Evolutionary conservation across 2,888 invertebrate genomes (phyloP).

Genomic region (Leptinotarsa rubiginosa): DNA sequence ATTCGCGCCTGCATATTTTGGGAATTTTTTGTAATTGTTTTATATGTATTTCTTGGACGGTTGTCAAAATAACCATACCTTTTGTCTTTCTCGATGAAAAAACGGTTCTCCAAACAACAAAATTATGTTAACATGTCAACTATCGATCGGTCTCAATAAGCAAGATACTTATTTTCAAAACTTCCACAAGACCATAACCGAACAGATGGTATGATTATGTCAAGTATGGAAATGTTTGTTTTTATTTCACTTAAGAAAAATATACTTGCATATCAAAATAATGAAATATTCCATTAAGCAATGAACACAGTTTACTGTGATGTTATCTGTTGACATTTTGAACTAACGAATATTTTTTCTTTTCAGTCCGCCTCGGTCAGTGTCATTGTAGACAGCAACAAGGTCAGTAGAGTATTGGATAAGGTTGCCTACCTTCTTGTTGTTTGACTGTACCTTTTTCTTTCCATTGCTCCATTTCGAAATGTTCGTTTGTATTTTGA

Average conservation of each 20-base stretch:
- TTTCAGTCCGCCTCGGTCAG: slow-evolving; percentile 62
- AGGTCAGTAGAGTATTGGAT: slow-evolving; percentile 61
- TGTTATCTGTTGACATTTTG: neutral
- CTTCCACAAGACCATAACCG: no score
- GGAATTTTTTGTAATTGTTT: no score
- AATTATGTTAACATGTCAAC: no score
- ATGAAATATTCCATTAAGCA: neutral
- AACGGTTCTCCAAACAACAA: no score
- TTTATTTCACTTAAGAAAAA: neutral
- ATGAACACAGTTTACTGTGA: neutral
- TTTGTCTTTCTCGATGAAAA: no score
- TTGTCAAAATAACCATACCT: no score
- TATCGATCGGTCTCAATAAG: no score
- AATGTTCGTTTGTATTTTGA: slow-evolving; percentile 27
- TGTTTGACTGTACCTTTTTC: slow-evolving; percentile 48
- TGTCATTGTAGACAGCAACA: slow-evolving; percentile 60
- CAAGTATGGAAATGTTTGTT: neutral
- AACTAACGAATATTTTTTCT: slow-evolving; percentile 48
- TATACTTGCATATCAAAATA: slow-evolving; percentile 10
- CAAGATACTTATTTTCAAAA: no score
- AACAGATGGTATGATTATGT: no score
- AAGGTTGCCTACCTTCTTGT: slow-evolving; percentile 57
- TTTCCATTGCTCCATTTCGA: slow-evolving; percentile 35
- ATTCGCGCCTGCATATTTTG: no score
- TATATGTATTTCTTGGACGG: no score